Conservation (phyloP, 2,113 vertebrate species). For the Tiliqua scincoides region DNA sequence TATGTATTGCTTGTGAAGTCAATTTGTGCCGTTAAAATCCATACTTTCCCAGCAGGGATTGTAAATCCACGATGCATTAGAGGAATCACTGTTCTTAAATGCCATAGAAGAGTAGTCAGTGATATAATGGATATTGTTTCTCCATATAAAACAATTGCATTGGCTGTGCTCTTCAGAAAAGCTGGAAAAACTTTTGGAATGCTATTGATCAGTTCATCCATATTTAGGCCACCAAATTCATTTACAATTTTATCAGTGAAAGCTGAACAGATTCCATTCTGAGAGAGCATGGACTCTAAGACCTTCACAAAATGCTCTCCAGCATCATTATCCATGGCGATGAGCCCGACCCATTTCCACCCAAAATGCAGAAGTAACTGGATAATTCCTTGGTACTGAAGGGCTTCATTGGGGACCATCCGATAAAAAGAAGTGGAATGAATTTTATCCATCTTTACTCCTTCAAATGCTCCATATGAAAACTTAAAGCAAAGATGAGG, state of each 20-base stretch:
- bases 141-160: background rate
- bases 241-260: too few species aligned
- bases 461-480: background rate
- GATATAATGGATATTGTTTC: background rate
- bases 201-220: background rate
- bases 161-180: background rate
- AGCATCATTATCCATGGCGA: too few species aligned
- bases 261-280: too few species aligned
- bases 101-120: background rate
- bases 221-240: too few species aligned
- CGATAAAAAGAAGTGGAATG: background rate
- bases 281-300: too few species aligned
- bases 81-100: accelerated
- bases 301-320: too few species aligned
- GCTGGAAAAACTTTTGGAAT: background rate
- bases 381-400: too few species aligned
- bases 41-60: too few species aligned
- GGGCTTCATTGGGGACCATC: background rate
- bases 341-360: too few species aligned
- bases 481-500: background rate
- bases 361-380: too few species aligned
- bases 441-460: background rate
- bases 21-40: too few species aligned
- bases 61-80: background rate
- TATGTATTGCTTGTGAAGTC: background rate